Conservation (phyloP, 1,140 invertebrate species). For the Hycleus phaleratus region DNA sequence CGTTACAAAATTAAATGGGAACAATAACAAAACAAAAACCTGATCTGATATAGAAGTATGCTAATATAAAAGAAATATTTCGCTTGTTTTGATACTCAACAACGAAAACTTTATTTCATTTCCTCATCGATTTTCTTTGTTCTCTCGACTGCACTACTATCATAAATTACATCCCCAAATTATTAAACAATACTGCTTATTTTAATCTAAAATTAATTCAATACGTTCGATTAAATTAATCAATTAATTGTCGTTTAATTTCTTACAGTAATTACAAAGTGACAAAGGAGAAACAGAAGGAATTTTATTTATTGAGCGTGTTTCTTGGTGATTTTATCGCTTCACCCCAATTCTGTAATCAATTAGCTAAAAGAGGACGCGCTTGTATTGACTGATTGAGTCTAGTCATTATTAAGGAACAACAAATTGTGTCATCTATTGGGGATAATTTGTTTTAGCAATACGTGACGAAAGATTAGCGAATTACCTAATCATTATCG, state of each 20-base stretch:
- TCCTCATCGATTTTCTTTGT: slow-evolving; percentile 12
- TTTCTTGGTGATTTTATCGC: slow-evolving; percentile 74
- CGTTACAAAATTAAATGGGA: no score
- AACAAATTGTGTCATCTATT: neutral
- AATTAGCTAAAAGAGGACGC: slow-evolving; percentile 61
- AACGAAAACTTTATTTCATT: slow-evolving; percentile 4
- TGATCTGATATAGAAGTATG: no score
- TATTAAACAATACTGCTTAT: neutral
- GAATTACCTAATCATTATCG: no score
- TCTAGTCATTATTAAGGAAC: neutral
- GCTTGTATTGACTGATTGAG: slow-evolving; percentile 40
- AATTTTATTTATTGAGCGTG: slow-evolving; percentile 72
- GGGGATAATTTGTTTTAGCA: no score
- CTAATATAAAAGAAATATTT: no score
- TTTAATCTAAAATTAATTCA: neutral
- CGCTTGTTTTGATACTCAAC: neutral
- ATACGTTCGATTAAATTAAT: neutral
- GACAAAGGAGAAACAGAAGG: slow-evolving; percentile 62
- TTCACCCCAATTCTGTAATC: slow-evolving; percentile 66
- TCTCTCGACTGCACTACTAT: slow-evolving; percentile 3
- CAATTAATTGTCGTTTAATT: neutral
- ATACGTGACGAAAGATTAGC: no score
- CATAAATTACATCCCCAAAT: slow-evolving; percentile 4
- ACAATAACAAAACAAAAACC: no score
- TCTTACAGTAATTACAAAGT: slow-evolving; percentile 66